Percentiles rank a stretch among this genome's conserved stretches.
Conservation (phyloP, 2,113 vertebrate species). For the Indri indri region DNA sequence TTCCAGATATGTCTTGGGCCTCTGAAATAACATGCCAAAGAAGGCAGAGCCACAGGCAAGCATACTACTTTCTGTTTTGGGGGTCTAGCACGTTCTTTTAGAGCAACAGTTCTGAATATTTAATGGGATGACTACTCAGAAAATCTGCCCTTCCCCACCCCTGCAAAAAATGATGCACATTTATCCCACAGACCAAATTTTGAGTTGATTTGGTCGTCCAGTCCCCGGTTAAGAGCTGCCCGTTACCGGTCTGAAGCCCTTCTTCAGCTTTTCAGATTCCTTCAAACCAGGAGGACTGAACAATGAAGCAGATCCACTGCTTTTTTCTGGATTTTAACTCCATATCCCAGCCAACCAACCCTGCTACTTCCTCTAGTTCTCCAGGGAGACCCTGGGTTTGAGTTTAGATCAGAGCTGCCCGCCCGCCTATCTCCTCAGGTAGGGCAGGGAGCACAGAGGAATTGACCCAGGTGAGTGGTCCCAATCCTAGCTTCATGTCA, state of each 20-base stretch:
- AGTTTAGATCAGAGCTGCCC: background rate
- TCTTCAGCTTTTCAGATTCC: background rate
- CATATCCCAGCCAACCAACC: background rate
- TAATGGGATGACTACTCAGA: background rate
- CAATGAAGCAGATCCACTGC: background rate
- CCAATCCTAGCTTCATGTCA: background rate
- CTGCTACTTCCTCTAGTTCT: background rate
- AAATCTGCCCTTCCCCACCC: background rate
- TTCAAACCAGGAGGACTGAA: background rate
- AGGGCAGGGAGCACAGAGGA: background rate
- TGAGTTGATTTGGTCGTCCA: background rate
- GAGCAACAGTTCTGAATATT: slow-evolving; percentile 15
- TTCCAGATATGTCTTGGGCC: background rate
- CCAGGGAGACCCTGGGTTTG: background rate
- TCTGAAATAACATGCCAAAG: background rate
- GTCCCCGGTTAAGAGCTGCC: background rate
- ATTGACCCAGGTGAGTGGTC: background rate
- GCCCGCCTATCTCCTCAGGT: background rate
- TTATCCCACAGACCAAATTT: background rate
- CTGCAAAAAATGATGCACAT: background rate
- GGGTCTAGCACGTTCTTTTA: background rate
- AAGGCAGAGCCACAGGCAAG: background rate
- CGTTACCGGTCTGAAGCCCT: background rate
- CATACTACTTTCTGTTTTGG: background rate
- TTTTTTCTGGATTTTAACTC: background rate